These are phyloP conservation scores for Hoplodrina ambigua DNA, from an alignment of 2,888 invertebrate genomes.

Conservation along the genomic window DNA sequence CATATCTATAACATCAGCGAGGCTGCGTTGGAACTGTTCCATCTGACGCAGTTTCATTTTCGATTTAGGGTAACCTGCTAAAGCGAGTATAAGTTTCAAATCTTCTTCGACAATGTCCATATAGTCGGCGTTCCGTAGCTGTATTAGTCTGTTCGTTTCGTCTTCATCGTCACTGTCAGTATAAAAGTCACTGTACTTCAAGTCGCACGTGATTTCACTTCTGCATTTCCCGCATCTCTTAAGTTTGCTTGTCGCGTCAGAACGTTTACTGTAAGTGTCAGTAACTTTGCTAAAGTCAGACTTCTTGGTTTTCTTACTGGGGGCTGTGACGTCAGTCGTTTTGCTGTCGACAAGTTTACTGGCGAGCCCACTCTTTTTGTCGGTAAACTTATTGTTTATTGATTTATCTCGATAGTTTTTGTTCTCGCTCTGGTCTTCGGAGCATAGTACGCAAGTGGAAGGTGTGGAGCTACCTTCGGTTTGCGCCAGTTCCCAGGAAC, in stretches of 20 bases:
- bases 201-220: constrained; percentile 75
- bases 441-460: constrained; percentile 82
- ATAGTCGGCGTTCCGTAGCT: constrained; percentile 81
- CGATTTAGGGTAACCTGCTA: constrained; percentile 82
- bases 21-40: constrained; percentile 79
- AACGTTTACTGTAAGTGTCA: constrained; percentile 69
- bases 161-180: constrained; percentile 81
- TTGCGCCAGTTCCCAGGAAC: constrained; percentile 71
- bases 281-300: constrained; percentile 72
- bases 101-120: constrained; percentile 81
- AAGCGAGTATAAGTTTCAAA: constrained; percentile 80
- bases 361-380: constrained; percentile 57
- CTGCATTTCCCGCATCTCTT: constrained; percentile 64
- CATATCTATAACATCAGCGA: constrained; percentile 82
- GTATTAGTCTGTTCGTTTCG: constrained; percentile 81
- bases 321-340: constrained; percentile 64
- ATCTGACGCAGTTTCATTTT: constrained; percentile 83
- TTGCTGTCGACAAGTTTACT: constrained; percentile 69
- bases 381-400: constrained; percentile 62
- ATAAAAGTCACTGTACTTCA: constrained; percentile 79
- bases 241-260: constrained; percentile 73
- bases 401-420: constrained; percentile 72
- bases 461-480: constrained; percentile 79
- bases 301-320: constrained; percentile 68
- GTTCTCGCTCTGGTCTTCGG: constrained; percentile 72